phyloP scores from a whole-genome alignment of 2,888 invertebrate genomes.

The Drosophila sordidula region DNA sequence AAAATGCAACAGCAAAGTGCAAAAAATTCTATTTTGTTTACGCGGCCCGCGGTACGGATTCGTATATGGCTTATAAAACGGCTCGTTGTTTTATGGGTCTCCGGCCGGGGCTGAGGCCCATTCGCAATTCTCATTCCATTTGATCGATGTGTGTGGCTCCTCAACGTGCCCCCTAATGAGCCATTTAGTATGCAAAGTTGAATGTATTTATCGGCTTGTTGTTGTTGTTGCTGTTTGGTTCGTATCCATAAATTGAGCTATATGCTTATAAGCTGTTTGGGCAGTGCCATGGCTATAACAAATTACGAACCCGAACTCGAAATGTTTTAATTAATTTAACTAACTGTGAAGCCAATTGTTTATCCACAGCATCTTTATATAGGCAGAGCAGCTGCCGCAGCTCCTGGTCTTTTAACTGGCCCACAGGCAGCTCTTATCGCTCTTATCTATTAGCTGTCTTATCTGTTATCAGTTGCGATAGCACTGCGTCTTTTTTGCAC shows the following conservation, averaged over 20 bases:
- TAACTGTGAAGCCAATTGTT: conserved; percentile 48
- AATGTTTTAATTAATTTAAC: conserved; percentile 59
- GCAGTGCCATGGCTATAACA: conserved; percentile 38
- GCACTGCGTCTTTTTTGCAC: conserved; percentile 55
- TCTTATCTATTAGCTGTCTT: conserved; percentile 18
- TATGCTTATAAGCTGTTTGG: conserved; percentile 36
- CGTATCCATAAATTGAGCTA: conserved; percentile 52
- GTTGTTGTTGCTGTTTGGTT: conserved; percentile 36
- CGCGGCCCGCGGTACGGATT: conserved; percentile 29
- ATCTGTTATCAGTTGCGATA: conserved; percentile 60
- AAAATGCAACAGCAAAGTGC: conserved; percentile 66
- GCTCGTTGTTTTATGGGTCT: conserved; percentile 57
- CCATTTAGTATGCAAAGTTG: conserved; percentile 71
- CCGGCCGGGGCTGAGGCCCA: conserved; percentile 7
- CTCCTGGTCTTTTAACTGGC: conserved; percentile 13
- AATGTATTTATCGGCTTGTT: conserved; percentile 38
- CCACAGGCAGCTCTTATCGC: conserved; percentile 8
- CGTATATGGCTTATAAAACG: conserved; percentile 46
- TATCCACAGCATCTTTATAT: conserved; percentile 65
- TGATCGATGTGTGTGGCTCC: conserved; percentile 66
- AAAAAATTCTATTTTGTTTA: conserved; percentile 56
- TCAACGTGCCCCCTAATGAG: conserved; percentile 65
- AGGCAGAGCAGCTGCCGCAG: not conserved
- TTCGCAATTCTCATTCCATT: conserved; percentile 15
- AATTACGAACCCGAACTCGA: conserved; percentile 33